Base-by-base conservation (phyloP, 92 coral and sea anemone genomes). In the Galaxea fascicularis region DNA sequence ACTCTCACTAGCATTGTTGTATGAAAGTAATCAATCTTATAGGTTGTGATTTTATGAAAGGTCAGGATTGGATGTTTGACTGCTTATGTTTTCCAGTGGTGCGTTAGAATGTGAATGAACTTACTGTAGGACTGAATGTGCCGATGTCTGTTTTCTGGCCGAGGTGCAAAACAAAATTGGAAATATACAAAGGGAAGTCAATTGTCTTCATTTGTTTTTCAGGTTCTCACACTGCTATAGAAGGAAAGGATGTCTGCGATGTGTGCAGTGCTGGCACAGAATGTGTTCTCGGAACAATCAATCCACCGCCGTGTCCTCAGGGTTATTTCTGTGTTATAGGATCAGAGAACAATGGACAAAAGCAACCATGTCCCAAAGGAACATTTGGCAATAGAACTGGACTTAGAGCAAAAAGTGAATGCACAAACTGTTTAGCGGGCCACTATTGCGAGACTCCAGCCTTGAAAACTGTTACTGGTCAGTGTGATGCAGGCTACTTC, bases 331-430 rank as follows among this genome's bases (percentile, higher is more conserved):
- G 99, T 28, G 80, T 64, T 4, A 29, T 12, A 10, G 99, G 99
- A 28, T 16, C 44, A 12, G 59, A 21, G 1, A 53, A 67, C 53
- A 54, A 70, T 54, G 98, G 98, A 12, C 80, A 60, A 35, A 93
- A 93, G 82, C 94, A 87, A 64, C 89, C 95, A 4, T 96, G 99
- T 57, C 99, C 98, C 1, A 88, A 47, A 31, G 99, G 99, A 22
- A 96, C 97, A 10, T 96, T 89, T 72, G 98, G 99, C 35, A 79
- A 89, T 30, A 82, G 95, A 49, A 84, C 90, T 21, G 99, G 90
- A 8, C 88, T 96, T 26, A 80, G 82, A 41, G 10, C 8, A 10
- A 65, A 47, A 51, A 15, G 79, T 51, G 90, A 96, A 72, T 96
- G 99, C 73, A 88, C 95, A 10, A 82, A 91, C 80, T 94, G 99